Percentiles rank a stretch among this genome's conserved stretches.
Conservation (phyloP, 2,888 invertebrate genomes). For the Patella pellucida region DNA sequence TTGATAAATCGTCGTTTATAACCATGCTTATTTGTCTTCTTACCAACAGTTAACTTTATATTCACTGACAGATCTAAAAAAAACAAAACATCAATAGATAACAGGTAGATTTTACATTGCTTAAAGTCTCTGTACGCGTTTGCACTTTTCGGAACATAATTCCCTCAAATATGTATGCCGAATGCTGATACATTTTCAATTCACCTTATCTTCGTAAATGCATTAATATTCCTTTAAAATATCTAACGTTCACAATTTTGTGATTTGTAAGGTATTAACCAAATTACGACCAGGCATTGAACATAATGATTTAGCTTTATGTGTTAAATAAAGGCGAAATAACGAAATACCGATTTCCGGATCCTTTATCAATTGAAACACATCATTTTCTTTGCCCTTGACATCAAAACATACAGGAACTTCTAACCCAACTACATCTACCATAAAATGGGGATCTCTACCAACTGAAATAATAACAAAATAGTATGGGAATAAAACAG, state of each 20-base stretch:
- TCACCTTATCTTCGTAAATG: too few relatives aligned
- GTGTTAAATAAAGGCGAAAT: not conserved
- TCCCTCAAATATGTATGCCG: too few relatives aligned
- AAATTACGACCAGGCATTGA: not conserved
- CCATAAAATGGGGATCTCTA: constrained; percentile 53
- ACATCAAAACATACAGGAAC: constrained; percentile 54
- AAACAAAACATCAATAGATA: too few relatives aligned
- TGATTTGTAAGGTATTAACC: too few relatives aligned
- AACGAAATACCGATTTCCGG: constrained; percentile 33
- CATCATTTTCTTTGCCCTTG: constrained; percentile 33
- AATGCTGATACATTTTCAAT: too few relatives aligned
- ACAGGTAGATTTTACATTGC: too few relatives aligned
- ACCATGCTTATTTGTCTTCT: not conserved
- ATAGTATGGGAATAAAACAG: too few relatives aligned
- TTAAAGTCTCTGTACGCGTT: too few relatives aligned
- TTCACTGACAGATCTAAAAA: constrained; percentile 24
- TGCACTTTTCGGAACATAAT: too few relatives aligned
- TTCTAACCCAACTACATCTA: constrained; percentile 39
- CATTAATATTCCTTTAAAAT: too few relatives aligned
- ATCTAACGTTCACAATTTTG: too few relatives aligned
- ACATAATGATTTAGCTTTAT: not conserved
- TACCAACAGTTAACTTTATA: constrained; percentile 20
- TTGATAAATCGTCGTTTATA: constrained; percentile 22
- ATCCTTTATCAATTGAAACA: constrained; percentile 40
- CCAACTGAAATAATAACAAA: constrained; percentile 18